phyloP scores from a whole-genome alignment of 37 sponge, comb jelly and placozoan species.

The Aphrocallistes beatrix region DNA sequence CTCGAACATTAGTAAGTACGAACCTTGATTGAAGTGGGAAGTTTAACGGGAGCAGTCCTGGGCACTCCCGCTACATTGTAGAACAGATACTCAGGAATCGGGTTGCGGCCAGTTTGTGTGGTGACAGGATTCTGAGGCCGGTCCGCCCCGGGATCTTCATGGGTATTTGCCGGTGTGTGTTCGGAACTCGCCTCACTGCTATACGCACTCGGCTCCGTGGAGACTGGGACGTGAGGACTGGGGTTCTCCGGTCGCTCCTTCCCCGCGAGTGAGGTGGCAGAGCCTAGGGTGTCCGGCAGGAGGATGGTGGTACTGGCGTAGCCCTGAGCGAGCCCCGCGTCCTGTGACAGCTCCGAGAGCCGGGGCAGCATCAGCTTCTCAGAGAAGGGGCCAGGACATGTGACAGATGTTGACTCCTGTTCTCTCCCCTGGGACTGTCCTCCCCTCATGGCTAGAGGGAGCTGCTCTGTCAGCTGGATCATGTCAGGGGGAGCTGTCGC shows the following conservation, averaged over 20 bases:
- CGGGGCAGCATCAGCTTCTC: not conserved
- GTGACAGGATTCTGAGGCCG: not conserved
- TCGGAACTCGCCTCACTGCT: not conserved
- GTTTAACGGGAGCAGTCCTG: not conserved
- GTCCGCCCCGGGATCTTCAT: not conserved
- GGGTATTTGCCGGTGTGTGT: not conserved
- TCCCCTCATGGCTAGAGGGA: not conserved
- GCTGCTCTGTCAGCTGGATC: not conserved
- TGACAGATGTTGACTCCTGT: not conserved
- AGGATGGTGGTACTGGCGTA: not conserved
- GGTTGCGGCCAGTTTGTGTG: not conserved
- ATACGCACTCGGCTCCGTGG: not conserved
- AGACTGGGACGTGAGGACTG: not conserved
- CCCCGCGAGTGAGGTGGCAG: not conserved
- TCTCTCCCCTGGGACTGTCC: not conserved
- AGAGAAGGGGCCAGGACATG: not conserved
- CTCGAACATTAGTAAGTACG: not conserved
- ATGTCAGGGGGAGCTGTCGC: not conserved
- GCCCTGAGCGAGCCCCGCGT: not conserved
- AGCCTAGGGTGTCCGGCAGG: not conserved
- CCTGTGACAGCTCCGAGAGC: not conserved
- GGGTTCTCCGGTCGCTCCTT: not conserved
- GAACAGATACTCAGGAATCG: constrained; percentile 2
- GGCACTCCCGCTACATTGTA: not conserved
- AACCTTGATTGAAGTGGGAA: not conserved